A percentile compares a stretch with the other conserved stretches of the same genome.
Evolutionary conservation across 2,888 invertebrate species (phyloP).

Genomic region (Campoletis raptor): DNA sequence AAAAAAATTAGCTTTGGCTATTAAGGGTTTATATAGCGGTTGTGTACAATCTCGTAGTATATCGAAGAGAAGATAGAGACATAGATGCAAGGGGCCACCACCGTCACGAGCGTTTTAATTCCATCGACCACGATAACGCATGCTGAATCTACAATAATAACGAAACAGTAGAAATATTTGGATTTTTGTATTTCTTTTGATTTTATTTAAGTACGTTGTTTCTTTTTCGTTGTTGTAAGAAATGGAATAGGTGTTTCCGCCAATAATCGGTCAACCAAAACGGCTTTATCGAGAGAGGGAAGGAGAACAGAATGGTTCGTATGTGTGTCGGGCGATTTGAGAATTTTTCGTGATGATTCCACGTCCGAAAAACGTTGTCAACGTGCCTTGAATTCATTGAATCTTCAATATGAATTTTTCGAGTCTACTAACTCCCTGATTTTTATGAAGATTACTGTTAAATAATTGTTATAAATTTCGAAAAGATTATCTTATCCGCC

Average conservation of each 20-base stretch:
- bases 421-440: not conserved
- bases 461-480: not conserved
- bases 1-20: constrained; percentile 32
- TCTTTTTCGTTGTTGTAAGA: not conserved
- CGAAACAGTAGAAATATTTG: constrained; percentile 79
- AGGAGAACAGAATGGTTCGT: constrained; percentile 9
- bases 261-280: constrained; percentile 34
- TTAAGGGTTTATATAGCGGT: constrained; percentile 42
- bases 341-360: not conserved
- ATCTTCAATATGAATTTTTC: not conserved
- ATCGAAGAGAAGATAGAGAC: constrained; percentile 67
- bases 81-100: constrained; percentile 79
- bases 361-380: not conserved
- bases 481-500: not conserved
- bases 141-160: constrained; percentile 85
- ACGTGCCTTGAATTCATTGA: constrained; percentile 7
- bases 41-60: constrained; percentile 69
- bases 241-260: constrained; percentile 14
- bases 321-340: constrained; percentile 12
- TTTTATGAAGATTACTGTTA: not conserved
- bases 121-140: constrained; percentile 85
- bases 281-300: constrained; percentile 8
- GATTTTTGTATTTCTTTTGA: constrained; percentile 12
- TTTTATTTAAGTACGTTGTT: not conserved
- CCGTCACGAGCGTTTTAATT: constrained; percentile 82